Base-by-base conservation (phyloP, 2,113 vertebrate species). In the Crotalus horridus region DNA sequence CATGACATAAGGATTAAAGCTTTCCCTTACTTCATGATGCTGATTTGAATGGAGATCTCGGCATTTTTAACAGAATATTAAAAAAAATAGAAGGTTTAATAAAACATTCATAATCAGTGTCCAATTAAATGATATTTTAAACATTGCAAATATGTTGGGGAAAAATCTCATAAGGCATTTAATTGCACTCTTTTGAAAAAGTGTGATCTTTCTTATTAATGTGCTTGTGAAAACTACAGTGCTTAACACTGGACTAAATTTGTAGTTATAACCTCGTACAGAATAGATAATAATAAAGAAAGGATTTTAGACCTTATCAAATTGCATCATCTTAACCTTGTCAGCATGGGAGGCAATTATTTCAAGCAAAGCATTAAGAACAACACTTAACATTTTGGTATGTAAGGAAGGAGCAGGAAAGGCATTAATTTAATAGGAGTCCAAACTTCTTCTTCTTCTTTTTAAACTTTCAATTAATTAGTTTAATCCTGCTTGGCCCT, bases 301-400 rank as follows among this genome's bases (percentile, higher is more conserved):
- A 90, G 81, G 51, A 64, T 88, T 86, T 1, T 64, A 87, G 85
- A 26, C 89, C 69, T 91, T 94, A 89, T 92, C 39, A 13, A 48
- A 85, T 61, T 94, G 92, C 91, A 94, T 93, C 93, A 92, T 89
- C 15, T 88, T 94, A 94, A 92, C 94, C 90, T 94, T 97, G 94
- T 95, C 96, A 96, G 85, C 89, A 87, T 48, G 85, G 93, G 93
- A 96, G 89, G 90, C 94, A 96, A 95, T 96, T 96, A 96, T 96
- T 95, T 96, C 87, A 93, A 69, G 90, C 24, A 87, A 93, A 92
- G 95, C 69, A 92, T 91, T 88, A 94, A 88, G 90, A 95, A 86
- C 4, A 85, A 91, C 86, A 90, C 3, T 93, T 93, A 93, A 23
- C 0, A 23, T 92, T 94, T 95, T 94, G 6, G 64, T 55, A 94